Conservation (phyloP, 2,113 vertebrate genomes). For the Motacilla tschutschensis region DNA sequence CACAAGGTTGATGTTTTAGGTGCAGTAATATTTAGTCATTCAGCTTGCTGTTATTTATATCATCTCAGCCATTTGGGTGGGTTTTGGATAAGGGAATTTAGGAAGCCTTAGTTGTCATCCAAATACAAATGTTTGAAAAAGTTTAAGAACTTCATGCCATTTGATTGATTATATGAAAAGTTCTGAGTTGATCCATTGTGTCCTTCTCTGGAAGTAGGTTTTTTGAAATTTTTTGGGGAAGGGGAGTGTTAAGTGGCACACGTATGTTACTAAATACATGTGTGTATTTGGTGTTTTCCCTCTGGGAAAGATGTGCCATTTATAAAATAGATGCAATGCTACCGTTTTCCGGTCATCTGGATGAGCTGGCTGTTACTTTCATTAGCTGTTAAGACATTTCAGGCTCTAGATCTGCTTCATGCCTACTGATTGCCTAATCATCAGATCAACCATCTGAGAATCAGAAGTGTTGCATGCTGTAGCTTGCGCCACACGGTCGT, state of each 20-base stretch:
- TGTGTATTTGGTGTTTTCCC: neutral
- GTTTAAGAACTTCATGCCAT: neutral
- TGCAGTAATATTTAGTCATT: neutral
- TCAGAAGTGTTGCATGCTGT: neutral
- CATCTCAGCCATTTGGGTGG: fast-evolving
- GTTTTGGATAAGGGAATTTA: neutral
- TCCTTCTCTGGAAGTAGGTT: neutral
- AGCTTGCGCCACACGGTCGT: neutral
- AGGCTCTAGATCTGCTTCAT: neutral
- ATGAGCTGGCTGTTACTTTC: neutral
- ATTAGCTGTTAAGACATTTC: neutral
- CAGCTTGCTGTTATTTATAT: neutral
- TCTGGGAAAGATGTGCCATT: neutral
- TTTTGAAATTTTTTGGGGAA: neutral
- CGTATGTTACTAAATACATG: fast-evolving
- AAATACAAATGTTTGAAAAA: neutral
- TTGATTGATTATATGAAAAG: neutral
- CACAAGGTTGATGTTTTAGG: neutral
- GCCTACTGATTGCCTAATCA: neutral
- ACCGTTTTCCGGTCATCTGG: neutral
- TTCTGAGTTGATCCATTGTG: neutral
- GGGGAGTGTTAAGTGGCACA: neutral
- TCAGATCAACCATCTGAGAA: neutral
- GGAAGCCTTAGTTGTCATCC: neutral
- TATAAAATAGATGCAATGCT: neutral